Conservation (phyloP, 2,797 vertebrate genomes). For the Coendou prehensilis region DNA sequence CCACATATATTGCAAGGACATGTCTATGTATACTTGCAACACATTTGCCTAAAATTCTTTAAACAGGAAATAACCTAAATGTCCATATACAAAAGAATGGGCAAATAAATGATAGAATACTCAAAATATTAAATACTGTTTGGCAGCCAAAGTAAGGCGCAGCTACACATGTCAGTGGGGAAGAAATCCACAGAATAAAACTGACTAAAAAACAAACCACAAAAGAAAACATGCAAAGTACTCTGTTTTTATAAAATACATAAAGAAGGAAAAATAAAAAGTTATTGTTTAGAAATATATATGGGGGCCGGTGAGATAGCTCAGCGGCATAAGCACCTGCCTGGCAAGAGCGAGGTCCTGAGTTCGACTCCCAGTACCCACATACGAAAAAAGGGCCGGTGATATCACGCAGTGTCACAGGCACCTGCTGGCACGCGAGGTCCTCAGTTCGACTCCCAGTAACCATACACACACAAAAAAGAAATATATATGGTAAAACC, state of each 20-base stretch:
- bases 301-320: neutral
- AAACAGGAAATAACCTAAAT: neutral
- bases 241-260: neutral
- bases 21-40: neutral
- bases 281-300: neutral
- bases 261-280: neutral
- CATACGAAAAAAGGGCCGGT: no score
- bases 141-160: no score
- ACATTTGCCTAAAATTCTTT: neutral
- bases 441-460: no score
- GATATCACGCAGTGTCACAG: no score
- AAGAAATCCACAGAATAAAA: neutral
- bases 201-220: neutral
- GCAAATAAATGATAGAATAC: neutral
- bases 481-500: neutral
- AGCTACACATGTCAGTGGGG: accelerated
- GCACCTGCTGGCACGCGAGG: no score
- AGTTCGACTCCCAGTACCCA: no score
- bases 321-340: no score
- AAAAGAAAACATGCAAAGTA: neutral
- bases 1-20: neutral
- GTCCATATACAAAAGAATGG: neutral
- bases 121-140: neutral
- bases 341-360: no score
- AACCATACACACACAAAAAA: no score